phyloP scores from a whole-genome alignment of 2,797 vertebrate genomes.

The Orientallactaga sibirica region DNA sequence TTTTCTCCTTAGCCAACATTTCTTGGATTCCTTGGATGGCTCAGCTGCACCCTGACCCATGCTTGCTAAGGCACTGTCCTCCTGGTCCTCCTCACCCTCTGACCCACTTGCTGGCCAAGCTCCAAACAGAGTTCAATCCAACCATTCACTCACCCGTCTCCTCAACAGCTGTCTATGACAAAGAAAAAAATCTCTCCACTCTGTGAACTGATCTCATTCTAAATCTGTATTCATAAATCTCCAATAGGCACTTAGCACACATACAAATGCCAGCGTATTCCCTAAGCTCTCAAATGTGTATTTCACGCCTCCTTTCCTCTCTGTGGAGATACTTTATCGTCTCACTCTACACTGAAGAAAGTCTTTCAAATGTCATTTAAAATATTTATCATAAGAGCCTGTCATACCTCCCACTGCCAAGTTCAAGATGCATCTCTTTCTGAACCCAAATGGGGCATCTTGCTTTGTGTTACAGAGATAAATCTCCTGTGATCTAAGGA shows the following conservation, averaged over 20 bases:
- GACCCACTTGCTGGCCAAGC: conserved; percentile 48
- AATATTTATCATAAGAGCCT: background rate
- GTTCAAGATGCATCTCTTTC: background rate
- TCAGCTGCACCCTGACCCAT: background rate
- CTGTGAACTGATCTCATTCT: conserved; percentile 20
- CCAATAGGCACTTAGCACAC: background rate
- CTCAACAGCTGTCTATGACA: conserved; percentile 24
- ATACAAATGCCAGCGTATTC: background rate
- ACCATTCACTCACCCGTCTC: background rate
- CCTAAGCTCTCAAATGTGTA: background rate
- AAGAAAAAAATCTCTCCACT: conserved; percentile 1
- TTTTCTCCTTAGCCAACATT: background rate
- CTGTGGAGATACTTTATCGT: background rate
- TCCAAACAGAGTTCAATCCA: conserved; percentile 16
- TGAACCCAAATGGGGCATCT: background rate
- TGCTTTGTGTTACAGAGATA: background rate
- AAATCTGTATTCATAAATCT: conserved; percentile 52
- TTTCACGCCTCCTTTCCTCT: background rate
- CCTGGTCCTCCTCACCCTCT: background rate
- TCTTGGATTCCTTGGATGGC: conserved; percentile 34
- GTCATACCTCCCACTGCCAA: background rate
- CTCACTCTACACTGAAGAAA: background rate
- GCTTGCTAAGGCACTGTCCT: background rate
- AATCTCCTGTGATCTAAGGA: background rate
- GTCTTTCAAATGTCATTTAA: background rate